phyloP scores from a whole-genome alignment of 2,888 invertebrate species.

The Lochmaea crataegi region DNA sequence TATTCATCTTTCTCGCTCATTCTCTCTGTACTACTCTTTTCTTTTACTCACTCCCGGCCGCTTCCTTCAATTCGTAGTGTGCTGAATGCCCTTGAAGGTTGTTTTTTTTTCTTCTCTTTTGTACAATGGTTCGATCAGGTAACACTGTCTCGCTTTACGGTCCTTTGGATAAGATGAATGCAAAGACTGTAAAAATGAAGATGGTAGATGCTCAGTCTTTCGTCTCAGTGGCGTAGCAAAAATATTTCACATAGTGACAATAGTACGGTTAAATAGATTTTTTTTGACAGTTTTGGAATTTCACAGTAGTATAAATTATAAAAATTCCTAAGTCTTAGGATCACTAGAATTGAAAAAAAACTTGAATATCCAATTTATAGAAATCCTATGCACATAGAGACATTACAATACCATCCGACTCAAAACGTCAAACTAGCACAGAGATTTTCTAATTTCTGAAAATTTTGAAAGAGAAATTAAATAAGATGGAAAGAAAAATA shows the following conservation, averaged over 20 bases:
- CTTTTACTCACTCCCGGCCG: slow-evolving; percentile 17
- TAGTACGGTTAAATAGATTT: too few relatives aligned
- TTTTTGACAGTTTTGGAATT: too few relatives aligned
- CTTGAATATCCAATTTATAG: too few relatives aligned
- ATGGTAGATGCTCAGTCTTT: slow-evolving; percentile 14
- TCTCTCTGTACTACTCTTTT: slow-evolving; percentile 13
- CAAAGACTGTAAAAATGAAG: slow-evolving; percentile 28
- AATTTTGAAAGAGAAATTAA: too few relatives aligned
- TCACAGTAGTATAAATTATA: too few relatives aligned
- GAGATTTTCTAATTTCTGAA: too few relatives aligned
- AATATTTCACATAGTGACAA: neutral
- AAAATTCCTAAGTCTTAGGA: too few relatives aligned
- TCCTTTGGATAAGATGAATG: slow-evolving; percentile 32
- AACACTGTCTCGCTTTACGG: slow-evolving; percentile 38
- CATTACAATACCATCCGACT: too few relatives aligned
- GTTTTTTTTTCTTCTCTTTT: slow-evolving; percentile 28
- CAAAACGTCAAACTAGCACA: too few relatives aligned
- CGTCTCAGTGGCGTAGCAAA: slow-evolving; percentile 1
- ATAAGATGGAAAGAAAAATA: too few relatives aligned
- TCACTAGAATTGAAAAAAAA: too few relatives aligned
- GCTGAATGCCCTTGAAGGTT: slow-evolving; percentile 38
- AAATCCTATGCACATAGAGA: too few relatives aligned
- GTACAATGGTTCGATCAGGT: slow-evolving; percentile 40
- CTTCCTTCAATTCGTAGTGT: slow-evolving; percentile 20
- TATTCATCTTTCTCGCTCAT: slow-evolving; percentile 11